Evolutionary conservation across 2,113 vertebrate species (phyloP).

Genomic region (Ceuthmochares aereus): DNA sequence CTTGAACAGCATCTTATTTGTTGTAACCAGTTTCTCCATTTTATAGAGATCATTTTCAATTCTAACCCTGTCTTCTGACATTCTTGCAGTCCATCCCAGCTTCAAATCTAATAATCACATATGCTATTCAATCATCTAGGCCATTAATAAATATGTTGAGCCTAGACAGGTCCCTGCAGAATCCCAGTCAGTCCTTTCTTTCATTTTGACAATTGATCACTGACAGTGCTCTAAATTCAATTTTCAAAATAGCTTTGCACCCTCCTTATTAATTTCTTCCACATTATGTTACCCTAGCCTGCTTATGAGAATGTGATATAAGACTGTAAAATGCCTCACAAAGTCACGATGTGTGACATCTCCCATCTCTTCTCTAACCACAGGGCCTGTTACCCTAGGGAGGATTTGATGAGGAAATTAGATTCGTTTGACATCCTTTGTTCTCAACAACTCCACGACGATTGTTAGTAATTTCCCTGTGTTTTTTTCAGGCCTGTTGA

Average conservation of each 20-base stretch:
- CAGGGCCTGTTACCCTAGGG: background rate
- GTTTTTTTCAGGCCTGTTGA: background rate
- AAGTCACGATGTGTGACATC: background rate
- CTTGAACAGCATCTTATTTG: background rate
- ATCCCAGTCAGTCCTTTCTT: background rate
- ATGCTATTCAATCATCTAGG: background rate
- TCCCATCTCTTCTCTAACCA: background rate
- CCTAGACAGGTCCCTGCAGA: background rate
- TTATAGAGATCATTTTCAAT: background rate
- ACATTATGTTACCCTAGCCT: background rate
- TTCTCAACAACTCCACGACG: background rate
- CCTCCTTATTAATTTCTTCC: background rate
- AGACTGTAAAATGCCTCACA: background rate
- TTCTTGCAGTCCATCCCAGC: background rate
- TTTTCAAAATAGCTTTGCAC: background rate
- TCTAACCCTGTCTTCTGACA: background rate
- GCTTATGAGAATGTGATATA: background rate
- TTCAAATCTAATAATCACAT: background rate
- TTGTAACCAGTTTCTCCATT: background rate
- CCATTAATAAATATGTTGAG: background rate
- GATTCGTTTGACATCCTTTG: background rate
- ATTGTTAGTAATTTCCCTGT: background rate
- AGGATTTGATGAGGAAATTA: background rate
- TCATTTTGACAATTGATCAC: background rate
- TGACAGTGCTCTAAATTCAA: background rate